These are phyloP conservation scores for Hirtodrosophila alboralis DNA, from an alignment of 2,888 invertebrate genomes.

Conservation along the genomic window DNA sequence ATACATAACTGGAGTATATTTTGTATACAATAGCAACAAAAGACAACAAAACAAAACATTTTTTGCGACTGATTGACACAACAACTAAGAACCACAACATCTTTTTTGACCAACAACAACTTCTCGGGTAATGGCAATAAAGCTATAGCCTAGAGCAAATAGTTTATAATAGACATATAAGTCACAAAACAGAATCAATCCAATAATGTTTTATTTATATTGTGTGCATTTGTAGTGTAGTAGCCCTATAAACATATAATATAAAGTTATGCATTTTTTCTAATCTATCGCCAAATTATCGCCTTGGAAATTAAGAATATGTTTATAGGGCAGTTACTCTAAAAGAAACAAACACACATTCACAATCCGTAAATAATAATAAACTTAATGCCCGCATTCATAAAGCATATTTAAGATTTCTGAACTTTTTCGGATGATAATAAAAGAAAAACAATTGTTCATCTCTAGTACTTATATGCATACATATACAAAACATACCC, in stretches of 20 bases:
- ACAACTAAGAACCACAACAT: too few species aligned
- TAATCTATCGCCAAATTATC: too few species aligned
- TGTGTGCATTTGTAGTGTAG: neutral
- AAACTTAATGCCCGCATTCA: constrained; percentile 5
- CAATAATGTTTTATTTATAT: constrained; percentile 48
- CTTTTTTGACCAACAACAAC: constrained; percentile 32
- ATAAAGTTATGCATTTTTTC: too few species aligned
- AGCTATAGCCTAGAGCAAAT: constrained; percentile 33
- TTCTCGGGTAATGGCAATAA: constrained; percentile 42
- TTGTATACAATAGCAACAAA: constrained; percentile 33
- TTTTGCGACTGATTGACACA: constrained; percentile 44
- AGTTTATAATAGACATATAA: constrained; percentile 16
- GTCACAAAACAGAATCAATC: constrained; percentile 26
- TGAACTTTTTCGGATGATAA: constrained; percentile 16
- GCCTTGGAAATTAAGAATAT: too few species aligned
- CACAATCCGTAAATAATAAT: constrained; percentile 3
- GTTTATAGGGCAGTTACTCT: too few species aligned
- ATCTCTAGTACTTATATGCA: constrained; percentile 56
- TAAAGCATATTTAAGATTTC: constrained; percentile 7
- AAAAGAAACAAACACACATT: constrained; percentile 1
- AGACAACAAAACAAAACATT: constrained; percentile 4
- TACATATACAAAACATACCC: constrained; percentile 26
- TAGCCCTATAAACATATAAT: neutral
- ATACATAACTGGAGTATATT: constrained; percentile 32
- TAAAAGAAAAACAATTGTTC: constrained; percentile 23